A percentile compares a stretch with the other conserved stretches of the same genome.
phyloP scores from a whole-genome alignment of 2,888 invertebrate species.

The Portevinia maculata region DNA sequence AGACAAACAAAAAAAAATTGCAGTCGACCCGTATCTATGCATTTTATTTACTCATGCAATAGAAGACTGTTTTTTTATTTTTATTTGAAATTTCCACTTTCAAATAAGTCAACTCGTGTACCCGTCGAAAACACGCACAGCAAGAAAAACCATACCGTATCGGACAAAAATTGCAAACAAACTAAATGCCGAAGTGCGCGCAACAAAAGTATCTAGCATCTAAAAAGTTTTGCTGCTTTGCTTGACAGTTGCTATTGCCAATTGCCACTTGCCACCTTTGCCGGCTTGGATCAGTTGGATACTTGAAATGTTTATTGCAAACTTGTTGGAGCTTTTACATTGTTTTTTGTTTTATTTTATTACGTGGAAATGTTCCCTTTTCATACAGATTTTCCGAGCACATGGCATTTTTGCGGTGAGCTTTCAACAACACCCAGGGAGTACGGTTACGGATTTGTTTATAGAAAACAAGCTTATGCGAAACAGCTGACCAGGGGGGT shows the following conservation, averaged over 20 bases:
- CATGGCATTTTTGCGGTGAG: constrained; percentile 49
- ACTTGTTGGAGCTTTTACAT: constrained; percentile 60
- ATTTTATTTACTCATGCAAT: not conserved
- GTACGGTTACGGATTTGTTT: constrained; percentile 14
- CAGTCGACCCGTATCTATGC: not conserved
- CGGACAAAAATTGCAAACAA: constrained; percentile 67
- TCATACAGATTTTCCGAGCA: constrained; percentile 32
- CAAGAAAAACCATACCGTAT: constrained; percentile 45
- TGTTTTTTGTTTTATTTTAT: not conserved
- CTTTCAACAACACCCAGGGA: not conserved
- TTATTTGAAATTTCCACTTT: constrained; percentile 28
- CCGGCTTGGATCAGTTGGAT: constrained; percentile 2
- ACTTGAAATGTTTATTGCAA: constrained; percentile 50
- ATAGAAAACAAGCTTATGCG: not conserved
- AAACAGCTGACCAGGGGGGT: constrained; percentile 3
- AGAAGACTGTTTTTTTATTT: not conserved
- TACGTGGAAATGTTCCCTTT: constrained; percentile 16
- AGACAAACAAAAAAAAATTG: not conserved
- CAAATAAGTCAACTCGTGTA: constrained; percentile 10
- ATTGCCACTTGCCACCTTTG: constrained; percentile 14
- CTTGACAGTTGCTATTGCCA: constrained; percentile 2
- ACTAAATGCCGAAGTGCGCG: constrained; percentile 56
- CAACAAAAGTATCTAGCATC: constrained; percentile 51
- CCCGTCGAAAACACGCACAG: not conserved
- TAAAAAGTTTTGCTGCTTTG: not conserved